A percentile compares a stretch with the other conserved stretches of the same genome.
These are phyloP conservation scores for Halcyon smyrnensis DNA, from an alignment of 2,797 vertebrate species.

Conservation along the genomic window DNA sequence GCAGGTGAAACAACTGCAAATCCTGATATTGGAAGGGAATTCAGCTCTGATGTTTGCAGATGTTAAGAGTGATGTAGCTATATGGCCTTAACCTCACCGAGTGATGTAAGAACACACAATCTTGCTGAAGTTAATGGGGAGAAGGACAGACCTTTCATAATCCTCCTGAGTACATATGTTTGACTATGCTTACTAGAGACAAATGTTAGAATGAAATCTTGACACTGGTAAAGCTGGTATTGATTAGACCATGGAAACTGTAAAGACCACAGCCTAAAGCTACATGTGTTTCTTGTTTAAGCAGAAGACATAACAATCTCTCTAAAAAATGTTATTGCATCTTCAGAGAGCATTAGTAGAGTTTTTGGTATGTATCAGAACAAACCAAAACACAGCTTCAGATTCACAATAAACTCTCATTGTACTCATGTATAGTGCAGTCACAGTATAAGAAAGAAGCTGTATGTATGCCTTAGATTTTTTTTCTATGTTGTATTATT, in stretches of 20 bases:
- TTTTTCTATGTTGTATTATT: too few relatives aligned
- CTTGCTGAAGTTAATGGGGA: background rate
- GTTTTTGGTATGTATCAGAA: too few relatives aligned
- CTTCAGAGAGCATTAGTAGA: background rate
- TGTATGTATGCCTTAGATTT: too few relatives aligned
- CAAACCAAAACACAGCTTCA: too few relatives aligned
- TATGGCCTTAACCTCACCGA: background rate
- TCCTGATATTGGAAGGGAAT: background rate
- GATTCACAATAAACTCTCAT: too few relatives aligned
- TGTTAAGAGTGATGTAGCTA: background rate
- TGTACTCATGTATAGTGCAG: too few relatives aligned
- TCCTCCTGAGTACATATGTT: background rate
- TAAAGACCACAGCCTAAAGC: background rate
- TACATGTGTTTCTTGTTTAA: background rate
- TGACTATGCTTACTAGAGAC: background rate
- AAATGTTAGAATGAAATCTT: background rate
- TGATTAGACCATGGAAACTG: background rate
- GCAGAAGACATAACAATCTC: background rate
- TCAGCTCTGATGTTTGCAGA: background rate
- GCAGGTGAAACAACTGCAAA: background rate
- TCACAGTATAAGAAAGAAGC: too few relatives aligned
- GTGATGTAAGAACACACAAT: background rate
- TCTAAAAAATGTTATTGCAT: background rate
- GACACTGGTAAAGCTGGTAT: background rate
- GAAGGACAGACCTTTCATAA: background rate